Conservation (phyloP, 2,797 vertebrate genomes). For the Alcedo atthis region DNA sequence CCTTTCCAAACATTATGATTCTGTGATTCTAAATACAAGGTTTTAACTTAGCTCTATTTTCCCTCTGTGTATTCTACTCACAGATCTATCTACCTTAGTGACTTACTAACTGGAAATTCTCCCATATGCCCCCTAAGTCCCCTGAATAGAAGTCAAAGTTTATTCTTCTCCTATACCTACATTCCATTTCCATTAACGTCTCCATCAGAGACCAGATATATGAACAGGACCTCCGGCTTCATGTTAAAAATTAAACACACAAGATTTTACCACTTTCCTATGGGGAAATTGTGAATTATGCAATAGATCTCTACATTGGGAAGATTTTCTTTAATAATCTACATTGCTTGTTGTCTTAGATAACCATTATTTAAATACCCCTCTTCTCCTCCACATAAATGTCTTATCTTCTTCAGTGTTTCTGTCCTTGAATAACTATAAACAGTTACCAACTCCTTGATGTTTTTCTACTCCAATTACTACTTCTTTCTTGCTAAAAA, state of each 20-base stretch:
- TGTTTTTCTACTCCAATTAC: background rate
- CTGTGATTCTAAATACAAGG: background rate
- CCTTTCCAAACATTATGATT: too few relatives aligned
- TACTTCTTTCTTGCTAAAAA: slow-evolving; percentile 7
- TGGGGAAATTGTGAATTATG: background rate
- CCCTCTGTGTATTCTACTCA: background rate
- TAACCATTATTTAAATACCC: background rate
- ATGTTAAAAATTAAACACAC: background rate
- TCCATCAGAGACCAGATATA: background rate
- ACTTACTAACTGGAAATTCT: background rate
- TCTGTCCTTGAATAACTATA: background rate
- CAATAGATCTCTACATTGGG: background rate
- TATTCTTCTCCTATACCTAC: background rate
- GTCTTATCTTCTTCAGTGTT: background rate
- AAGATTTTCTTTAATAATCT: background rate
- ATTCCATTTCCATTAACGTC: background rate
- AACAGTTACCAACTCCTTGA: background rate
- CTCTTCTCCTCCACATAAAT: background rate
- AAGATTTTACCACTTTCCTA: background rate
- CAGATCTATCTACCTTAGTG: background rate
- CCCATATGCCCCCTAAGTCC: background rate
- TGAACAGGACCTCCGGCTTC: background rate
- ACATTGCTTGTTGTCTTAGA: background rate
- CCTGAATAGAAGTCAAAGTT: background rate
- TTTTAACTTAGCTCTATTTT: background rate